Base-by-base conservation (phyloP, 2,797 vertebrate genomes). In the Pseudotriccus pelzelni region DNA sequence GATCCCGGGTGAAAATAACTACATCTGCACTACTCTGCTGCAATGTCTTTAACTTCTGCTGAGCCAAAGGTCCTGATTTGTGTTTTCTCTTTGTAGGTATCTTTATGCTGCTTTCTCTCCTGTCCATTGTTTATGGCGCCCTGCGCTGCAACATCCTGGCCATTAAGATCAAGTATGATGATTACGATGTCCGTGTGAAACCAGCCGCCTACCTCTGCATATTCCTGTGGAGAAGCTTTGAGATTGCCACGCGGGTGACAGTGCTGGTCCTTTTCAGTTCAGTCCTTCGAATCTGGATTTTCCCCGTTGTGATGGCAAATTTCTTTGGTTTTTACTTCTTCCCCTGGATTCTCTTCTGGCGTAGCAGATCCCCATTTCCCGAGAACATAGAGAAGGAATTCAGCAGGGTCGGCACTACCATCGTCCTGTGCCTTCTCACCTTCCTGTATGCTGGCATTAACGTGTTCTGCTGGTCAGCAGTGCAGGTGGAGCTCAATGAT, bases 391-490 rank as follows among this genome's bases (percentile, higher is more conserved):
- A 99, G 93, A 99, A 99, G 95, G 99, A 99, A 6, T 92, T 99
- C 96, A 99, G 98, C 66, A 97, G 98, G 43, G 97, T 99, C 15
- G 99, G 99, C 36, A 99, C 99, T 58, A 98, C 99, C 92, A 98
- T 99, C 0, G 99, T 99, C 59, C 98, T 99, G 27, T 98, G 98
- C 97, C 97, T 99, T 92, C 98, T 99, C 84, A 99, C 99, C 10
- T 99, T 99, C 75, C 98, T 99, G 32, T 99, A 99, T 17, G 99
- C 99, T 0, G 99, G 99, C 82, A 99, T 99, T 97, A 99, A 99
- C 95, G 99, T 99, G 98, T 99, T 99, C 98, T 99, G 99, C 98
- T 99, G 99, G 99, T 99, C 99, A 0, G 99, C 99, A 0, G 99
- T 99, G 67, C 99, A 99, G 94, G 98, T 99, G 84, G 98, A 99